Percentiles rank a stretch among this genome's conserved stretches.
Evolutionary conservation across 2,113 vertebrate species (phyloP).

Genomic region (Canis aureus): DNA sequence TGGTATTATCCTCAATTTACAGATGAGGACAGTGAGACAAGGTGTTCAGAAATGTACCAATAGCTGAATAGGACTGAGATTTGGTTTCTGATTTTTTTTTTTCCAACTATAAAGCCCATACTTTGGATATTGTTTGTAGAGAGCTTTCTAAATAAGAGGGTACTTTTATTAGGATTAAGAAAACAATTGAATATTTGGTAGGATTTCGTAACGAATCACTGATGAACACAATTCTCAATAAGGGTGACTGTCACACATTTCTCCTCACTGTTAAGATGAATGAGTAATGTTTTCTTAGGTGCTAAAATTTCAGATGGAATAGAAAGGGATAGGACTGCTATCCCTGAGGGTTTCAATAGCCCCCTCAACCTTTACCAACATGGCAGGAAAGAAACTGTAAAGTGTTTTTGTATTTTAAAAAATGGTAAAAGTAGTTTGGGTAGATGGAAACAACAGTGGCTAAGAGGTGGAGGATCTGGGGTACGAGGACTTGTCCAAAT

Average conservation of each 20-base stretch:
- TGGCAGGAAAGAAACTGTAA: conserved; percentile 5
- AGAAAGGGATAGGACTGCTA: background rate
- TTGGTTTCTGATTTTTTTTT: conserved; percentile 46
- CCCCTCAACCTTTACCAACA: background rate
- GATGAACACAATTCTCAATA: background rate
- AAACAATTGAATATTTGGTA: conserved; percentile 46
- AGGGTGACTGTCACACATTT: conserved; percentile 26
- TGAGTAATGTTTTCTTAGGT: background rate
- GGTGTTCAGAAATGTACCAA: conserved; percentile 27
- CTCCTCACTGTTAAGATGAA: background rate
- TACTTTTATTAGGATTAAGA: conserved; percentile 34
- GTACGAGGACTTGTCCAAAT: conserved; percentile 21
- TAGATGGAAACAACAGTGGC: conserved; percentile 21
- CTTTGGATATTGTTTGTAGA: conserved; percentile 25
- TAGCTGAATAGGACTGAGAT: background rate
- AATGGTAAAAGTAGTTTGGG: background rate
- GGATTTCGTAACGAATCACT: conserved; percentile 50
- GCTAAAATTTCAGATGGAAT: conserved; percentile 38
- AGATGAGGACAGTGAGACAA: conserved; percentile 35
- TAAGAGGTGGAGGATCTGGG: background rate
- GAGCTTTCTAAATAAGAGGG: background rate
- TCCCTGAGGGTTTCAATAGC: background rate
- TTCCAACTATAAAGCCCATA: background rate
- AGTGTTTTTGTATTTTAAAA: conserved; percentile 33
- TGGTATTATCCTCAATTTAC: background rate